These are phyloP conservation scores for Stenodera caucasica DNA, from an alignment of 2,888 invertebrate genomes.

Conservation along the genomic window DNA sequence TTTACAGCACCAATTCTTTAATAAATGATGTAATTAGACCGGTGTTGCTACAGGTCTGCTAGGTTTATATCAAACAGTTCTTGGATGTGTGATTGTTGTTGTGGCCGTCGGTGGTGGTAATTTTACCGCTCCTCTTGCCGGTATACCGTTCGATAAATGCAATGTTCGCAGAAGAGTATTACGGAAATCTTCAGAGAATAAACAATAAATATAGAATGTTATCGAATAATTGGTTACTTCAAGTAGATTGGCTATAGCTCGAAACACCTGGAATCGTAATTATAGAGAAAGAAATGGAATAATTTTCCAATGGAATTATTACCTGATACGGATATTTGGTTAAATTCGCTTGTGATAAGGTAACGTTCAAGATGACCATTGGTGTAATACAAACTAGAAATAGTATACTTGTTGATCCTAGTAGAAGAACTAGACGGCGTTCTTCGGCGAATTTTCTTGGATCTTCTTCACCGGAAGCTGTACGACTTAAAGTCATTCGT, in stretches of 20 bases:
- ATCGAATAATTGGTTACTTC: slow-evolving; percentile 77
- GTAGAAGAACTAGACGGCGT: slow-evolving; percentile 64
- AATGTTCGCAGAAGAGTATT: slow-evolving; percentile 68
- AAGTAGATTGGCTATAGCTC: slow-evolving; percentile 71
- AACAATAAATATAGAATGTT: slow-evolving; percentile 78
- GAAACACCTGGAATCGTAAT: slow-evolving; percentile 61
- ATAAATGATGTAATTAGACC: slow-evolving; percentile 27
- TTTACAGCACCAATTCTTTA: too few relatives aligned
- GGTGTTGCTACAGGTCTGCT: slow-evolving; percentile 38
- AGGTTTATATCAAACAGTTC: slow-evolving; percentile 53
- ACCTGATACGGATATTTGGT: slow-evolving; percentile 67
- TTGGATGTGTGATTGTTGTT: slow-evolving; percentile 51
- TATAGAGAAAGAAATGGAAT: not conserved
- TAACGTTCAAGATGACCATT: slow-evolving; percentile 71
- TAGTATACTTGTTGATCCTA: slow-evolving; percentile 68
- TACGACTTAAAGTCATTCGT: slow-evolving; percentile 66
- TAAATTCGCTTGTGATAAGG: slow-evolving; percentile 65
- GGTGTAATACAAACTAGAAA: slow-evolving; percentile 72
- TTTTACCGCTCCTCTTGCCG: slow-evolving; percentile 45
- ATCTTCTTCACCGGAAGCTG: slow-evolving; percentile 63
- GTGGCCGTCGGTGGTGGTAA: slow-evolving; percentile 50
- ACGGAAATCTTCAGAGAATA: slow-evolving; percentile 76
- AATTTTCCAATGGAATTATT: slow-evolving; percentile 9
- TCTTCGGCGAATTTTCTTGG: slow-evolving; percentile 70
- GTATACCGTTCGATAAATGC: slow-evolving; percentile 59